Percentiles rank a stretch among this genome's conserved stretches.
These are phyloP conservation scores for Heliconius nattereri DNA, from an alignment of 1,140 invertebrate species.

Conservation along the genomic window DNA sequence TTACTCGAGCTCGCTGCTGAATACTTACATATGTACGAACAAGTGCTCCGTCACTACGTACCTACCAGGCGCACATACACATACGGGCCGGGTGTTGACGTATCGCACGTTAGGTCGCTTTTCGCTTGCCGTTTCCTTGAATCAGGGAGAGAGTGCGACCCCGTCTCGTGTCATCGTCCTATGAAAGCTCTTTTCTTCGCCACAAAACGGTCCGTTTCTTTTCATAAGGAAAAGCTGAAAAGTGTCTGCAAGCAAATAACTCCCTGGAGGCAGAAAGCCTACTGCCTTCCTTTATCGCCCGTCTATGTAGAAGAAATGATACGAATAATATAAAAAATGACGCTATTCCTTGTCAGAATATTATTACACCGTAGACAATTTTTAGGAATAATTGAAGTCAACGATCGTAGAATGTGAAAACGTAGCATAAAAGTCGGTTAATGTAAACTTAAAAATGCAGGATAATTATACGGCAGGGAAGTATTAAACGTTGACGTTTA, in stretches of 20 bases:
- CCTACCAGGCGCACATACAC: constrained; percentile 46
- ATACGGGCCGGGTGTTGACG: constrained; percentile 59
- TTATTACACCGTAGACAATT: constrained; percentile 39
- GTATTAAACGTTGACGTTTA: constrained; percentile 36
- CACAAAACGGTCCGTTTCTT: constrained; percentile 80
- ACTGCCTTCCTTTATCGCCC: constrained; percentile 68
- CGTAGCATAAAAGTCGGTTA: constrained; percentile 7
- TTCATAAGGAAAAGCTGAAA: constrained; percentile 80
- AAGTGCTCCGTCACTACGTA: constrained; percentile 44
- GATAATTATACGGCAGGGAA: constrained; percentile 7
- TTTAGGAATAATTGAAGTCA: constrained; percentile 16
- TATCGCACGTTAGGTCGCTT: constrained; percentile 75
- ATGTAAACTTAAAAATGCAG: constrained; percentile 19
- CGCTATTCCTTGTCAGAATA: constrained; percentile 44
- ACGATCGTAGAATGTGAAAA: not conserved
- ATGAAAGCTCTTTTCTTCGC: constrained; percentile 79
- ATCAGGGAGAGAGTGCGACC: constrained; percentile 75
- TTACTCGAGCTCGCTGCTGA: constrained; percentile 42
- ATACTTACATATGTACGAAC: constrained; percentile 29
- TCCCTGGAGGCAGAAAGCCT: constrained; percentile 76
- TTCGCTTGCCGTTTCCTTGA: constrained; percentile 71
- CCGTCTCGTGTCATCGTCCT: constrained; percentile 80
- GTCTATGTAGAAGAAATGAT: constrained; percentile 59
- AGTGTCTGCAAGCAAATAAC: constrained; percentile 79
- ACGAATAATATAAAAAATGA: constrained; percentile 71